Evolutionary conservation across 2,113 vertebrate species (phyloP).

Genomic region (Corythornis vintsioides): DNA sequence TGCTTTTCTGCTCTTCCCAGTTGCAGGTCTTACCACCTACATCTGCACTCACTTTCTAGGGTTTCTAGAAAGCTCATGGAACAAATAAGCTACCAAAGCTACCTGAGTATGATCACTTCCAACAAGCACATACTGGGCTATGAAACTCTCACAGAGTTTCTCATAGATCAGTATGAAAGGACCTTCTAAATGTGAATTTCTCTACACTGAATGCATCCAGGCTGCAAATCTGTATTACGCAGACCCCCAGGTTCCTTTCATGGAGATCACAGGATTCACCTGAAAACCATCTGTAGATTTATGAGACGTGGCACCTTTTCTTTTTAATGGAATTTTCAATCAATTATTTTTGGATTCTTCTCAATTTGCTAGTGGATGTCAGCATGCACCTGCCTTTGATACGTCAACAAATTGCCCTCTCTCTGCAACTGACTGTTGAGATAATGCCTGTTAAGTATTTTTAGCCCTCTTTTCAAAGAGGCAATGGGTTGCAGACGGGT

Average conservation of each 20-base stretch:
- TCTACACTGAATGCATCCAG: neutral
- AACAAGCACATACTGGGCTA: neutral
- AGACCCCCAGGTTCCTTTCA: neutral
- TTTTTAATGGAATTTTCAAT: neutral
- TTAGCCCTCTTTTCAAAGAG: neutral
- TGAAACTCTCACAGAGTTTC: neutral
- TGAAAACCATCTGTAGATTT: neutral
- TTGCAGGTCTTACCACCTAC: neutral
- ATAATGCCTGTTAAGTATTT: neutral
- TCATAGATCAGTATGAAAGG: neutral
- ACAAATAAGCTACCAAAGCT: neutral
- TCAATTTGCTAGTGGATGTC: neutral
- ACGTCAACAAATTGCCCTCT: neutral
- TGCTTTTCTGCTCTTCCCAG: neutral
- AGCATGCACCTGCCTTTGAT: neutral
- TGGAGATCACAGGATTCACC: neutral
- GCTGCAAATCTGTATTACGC: neutral
- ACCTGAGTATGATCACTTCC: neutral
- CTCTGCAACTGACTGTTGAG: neutral
- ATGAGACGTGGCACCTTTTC: neutral
- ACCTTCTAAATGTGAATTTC: neutral
- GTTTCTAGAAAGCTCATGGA: neutral
- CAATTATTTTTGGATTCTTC: neutral
- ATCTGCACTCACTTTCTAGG: neutral
- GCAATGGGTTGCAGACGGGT: conserved; percentile 1